Evolutionary conservation across 1,140 invertebrate species (phyloP).

Genomic region (Copidosoma floridanum): DNA sequence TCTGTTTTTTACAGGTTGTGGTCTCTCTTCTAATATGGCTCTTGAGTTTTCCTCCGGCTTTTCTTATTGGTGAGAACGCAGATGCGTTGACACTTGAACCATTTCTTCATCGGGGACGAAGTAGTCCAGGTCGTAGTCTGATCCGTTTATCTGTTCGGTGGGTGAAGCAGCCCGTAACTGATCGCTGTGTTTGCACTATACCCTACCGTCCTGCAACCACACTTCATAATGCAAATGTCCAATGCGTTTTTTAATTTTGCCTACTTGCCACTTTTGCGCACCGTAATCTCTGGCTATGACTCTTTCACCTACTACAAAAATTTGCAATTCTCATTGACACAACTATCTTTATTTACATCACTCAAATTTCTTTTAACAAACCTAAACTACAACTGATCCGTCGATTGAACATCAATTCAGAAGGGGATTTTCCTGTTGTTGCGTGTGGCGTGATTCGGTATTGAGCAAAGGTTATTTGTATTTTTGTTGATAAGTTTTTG

Average conservation of each 20-base stretch:
- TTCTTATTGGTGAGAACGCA: no score
- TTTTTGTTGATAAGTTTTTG: background rate
- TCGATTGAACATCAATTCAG: constrained; percentile 19
- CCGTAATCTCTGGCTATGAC: background rate
- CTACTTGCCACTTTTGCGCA: constrained; percentile 13
- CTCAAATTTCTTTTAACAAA: constrained; percentile 9
- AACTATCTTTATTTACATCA: background rate
- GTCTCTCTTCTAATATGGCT: no score
- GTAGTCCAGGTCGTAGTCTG: no score
- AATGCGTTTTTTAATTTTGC: background rate
- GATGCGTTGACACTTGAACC: no score
- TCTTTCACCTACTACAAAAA: background rate
- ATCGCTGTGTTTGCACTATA: background rate
- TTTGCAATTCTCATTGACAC: background rate
- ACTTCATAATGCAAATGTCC: constrained; percentile 6
- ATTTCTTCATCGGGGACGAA: no score
- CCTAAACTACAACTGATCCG: constrained; percentile 12
- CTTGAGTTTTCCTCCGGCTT: no score
- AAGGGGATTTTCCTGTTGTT: constrained; percentile 17
- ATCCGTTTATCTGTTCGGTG: no score
- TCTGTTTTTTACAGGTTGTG: no score
- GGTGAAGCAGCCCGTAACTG: background rate
- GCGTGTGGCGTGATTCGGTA: constrained; percentile 25
- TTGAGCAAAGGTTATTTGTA: constrained; percentile 19
- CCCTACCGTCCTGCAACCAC: background rate